Base-by-base conservation (phyloP, 2,888 invertebrate genomes). In the Calameuta idolon region DNA sequence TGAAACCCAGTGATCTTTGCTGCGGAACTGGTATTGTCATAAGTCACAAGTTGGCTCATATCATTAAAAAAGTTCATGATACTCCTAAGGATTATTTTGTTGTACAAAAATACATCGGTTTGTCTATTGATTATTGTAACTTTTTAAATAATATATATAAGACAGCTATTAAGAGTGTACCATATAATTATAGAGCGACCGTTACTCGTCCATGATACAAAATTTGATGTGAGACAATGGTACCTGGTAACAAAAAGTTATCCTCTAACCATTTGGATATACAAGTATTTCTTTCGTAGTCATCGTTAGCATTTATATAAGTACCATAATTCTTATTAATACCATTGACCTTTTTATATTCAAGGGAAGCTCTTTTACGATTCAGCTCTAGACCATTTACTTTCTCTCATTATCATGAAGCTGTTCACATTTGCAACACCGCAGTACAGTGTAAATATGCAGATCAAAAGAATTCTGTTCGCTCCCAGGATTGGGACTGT, bases 201-300 rank as follows among this genome's bases (percentile, higher is more conserved):
- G 0, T 90, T 96, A 76, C 92, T 97, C 34, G 94, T 97, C 40
- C 93, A 96, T 89, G 94, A 95, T 83, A 96, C 96, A 0, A 97
- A 97, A 92, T 97, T 97, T 89, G 97, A 97, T 88, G 96, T 97
- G 80, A 93, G 97, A 12, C 97, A 97, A 92, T 97, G 97, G 94
- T 97, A 97, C 91, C 91, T 97, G 75, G 95, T 96, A 0, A 96
- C 95, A 68, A 95, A 95, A 85, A 95, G 95, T 85, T 93, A 93
- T 84, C 96, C 96, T 0, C 92, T 97, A 33, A 94, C 95, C 1
- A 94, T 97, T 85, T 97, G 97, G 96, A 95, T 96, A 93, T 97
- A 97, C 90, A 95, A 93, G 93, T 93, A 90, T 11, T 69, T 80
- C 23, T 23, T 55, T 55, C 9, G 9, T 2, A 55, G 74, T 30